Percentiles rank a stretch among this genome's conserved stretches.
Evolutionary conservation across 2,888 invertebrate species (phyloP).

Genomic region (Seira sanloemensis): DNA sequence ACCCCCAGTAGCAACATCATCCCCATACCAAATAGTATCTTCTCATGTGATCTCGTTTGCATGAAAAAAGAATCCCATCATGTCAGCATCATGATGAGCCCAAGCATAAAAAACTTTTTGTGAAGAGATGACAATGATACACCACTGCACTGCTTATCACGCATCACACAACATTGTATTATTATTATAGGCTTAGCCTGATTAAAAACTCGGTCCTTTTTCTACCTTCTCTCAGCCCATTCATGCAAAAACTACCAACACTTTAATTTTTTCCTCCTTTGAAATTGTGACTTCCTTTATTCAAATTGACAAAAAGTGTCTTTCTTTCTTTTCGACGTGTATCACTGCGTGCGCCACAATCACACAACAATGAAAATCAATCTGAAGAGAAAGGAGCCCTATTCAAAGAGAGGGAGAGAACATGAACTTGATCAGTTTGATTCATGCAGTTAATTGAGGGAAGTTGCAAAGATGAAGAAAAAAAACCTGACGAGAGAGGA

Average conservation of each 20-base stretch:
- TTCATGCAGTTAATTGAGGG: constrained; percentile 61
- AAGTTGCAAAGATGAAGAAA: constrained; percentile 22
- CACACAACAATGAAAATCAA: not conserved
- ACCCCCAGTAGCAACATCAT: constrained; percentile 9
- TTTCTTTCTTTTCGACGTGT: not conserved
- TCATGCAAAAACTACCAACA: constrained; percentile 53
- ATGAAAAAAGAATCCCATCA: not conserved
- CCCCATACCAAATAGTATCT: not conserved
- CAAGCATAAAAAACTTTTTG: too few relatives aligned
- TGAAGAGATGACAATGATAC: too few relatives aligned
- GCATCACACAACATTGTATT: not conserved
- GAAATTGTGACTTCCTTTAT: constrained; percentile 9
- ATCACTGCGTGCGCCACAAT: not conserved
- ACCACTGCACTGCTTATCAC: not conserved
- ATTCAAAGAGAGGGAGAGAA: not conserved
- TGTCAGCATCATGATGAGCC: too few relatives aligned
- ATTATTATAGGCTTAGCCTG: constrained; percentile 32
- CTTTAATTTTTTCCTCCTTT: not conserved
- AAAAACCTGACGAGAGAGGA: constrained; percentile 20
- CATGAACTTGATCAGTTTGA: constrained; percentile 1
- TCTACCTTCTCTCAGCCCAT: constrained; percentile 42
- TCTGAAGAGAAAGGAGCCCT: not conserved
- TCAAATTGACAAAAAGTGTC: constrained; percentile 9
- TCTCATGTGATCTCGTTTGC: constrained; percentile 20
- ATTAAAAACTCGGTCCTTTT: constrained; percentile 52